A percentile compares a stretch with the other conserved stretches of the same genome.
These are phyloP conservation scores for Cryptops parisi DNA, from an alignment of 2,888 invertebrate genomes.

Conservation along the genomic window DNA sequence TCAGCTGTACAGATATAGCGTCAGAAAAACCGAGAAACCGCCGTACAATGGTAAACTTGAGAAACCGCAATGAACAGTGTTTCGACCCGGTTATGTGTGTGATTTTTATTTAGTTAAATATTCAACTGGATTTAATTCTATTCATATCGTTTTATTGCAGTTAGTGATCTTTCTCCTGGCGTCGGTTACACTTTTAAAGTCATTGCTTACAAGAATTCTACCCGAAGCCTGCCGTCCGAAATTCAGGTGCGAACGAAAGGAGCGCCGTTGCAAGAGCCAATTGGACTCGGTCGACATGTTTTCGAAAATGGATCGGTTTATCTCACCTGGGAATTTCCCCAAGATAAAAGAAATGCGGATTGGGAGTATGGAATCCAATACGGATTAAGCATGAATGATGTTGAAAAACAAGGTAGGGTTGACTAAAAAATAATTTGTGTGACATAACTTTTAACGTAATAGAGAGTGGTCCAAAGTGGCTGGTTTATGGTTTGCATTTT, in stretches of 20 bases:
- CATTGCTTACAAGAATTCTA: constrained; percentile 18
- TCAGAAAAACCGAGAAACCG: not conserved
- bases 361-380: constrained; percentile 60
- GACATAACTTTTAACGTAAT: not conserved
- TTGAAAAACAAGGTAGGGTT: constrained; percentile 41
- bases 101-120: too few relatives aligned
- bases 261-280: constrained; percentile 20
- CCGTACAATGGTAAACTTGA: constrained; percentile 12
- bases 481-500: too few relatives aligned
- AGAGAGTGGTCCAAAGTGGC: not conserved
- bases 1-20: not conserved
- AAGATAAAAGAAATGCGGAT: constrained; percentile 39
- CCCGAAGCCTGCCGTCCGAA: constrained; percentile 20
- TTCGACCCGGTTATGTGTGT: too few relatives aligned
- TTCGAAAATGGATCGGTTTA: constrained; percentile 35
- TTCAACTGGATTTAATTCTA: too few relatives aligned
- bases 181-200: constrained; percentile 44
- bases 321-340: constrained; percentile 50
- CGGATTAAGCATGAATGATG: constrained; percentile 42
- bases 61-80: not conserved
- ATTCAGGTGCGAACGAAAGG: constrained; percentile 21
- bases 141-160: too few relatives aligned
- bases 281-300: constrained; percentile 29
- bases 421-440: not conserved
- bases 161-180: constrained; percentile 42